These are phyloP conservation scores for Drosophila orosa DNA, from an alignment of 1,140 invertebrate genomes.

Conservation along the genomic window DNA sequence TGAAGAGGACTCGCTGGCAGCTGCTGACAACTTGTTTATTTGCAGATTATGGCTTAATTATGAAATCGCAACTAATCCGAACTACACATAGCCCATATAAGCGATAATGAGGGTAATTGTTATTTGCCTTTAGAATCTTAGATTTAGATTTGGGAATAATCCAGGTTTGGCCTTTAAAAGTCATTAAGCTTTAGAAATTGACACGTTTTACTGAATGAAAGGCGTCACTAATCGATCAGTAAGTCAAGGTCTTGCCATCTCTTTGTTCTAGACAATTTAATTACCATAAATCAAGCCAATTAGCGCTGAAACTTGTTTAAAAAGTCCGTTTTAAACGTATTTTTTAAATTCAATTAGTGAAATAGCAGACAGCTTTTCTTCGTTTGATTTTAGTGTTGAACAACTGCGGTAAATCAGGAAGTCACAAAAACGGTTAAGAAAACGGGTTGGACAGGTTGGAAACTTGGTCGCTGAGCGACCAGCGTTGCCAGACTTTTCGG, in stretches of 20 bases:
- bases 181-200: not conserved
- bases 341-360: not conserved
- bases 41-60: slow-evolving; percentile 75
- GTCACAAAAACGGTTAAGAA: no score
- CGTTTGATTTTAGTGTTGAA: not conserved
- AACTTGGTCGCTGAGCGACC: no score
- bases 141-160: not conserved
- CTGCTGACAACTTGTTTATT: slow-evolving; percentile 52
- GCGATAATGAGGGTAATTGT: slow-evolving; percentile 16
- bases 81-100: slow-evolving; percentile 42
- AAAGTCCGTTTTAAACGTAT: not conserved
- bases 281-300: slow-evolving; percentile 21
- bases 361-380: not conserved
- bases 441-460: no score
- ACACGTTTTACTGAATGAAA: not conserved
- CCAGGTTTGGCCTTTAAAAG: not conserved
- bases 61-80: slow-evolving; percentile 71
- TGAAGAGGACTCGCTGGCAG: slow-evolving; percentile 13
- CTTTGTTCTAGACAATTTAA: slow-evolving; percentile 5
- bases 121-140: slow-evolving; percentile 14
- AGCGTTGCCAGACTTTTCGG: no score
- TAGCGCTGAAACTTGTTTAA: not conserved
- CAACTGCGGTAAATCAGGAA: no score
- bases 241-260: slow-evolving; percentile 6
- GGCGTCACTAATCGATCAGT: not conserved